Percentiles rank a stretch among this genome's conserved stretches.
These are phyloP conservation scores for Neuroscelio doddi DNA, from an alignment of 2,888 invertebrate genomes.

Conservation along the genomic window DNA sequence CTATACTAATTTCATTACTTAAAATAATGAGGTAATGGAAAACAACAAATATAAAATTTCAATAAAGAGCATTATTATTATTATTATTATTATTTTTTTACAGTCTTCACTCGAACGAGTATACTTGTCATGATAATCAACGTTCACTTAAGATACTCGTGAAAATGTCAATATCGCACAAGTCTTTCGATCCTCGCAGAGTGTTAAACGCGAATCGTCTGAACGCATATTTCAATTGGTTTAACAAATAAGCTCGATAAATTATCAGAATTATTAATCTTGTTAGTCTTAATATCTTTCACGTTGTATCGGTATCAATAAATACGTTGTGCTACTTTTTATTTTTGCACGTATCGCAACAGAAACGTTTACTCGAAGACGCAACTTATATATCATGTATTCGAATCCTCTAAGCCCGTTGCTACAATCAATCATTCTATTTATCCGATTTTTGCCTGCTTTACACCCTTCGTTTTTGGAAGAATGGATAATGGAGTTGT, in stretches of 20 bases:
- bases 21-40: too few species aligned
- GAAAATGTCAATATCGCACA: slow-evolving; percentile 14
- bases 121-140: slow-evolving; percentile 39
- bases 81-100: slow-evolving; percentile 40
- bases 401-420: not conserved
- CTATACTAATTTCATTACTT: too few species aligned
- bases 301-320: slow-evolving; percentile 9
- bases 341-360: not conserved
- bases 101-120: slow-evolving; percentile 41
- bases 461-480: too few species aligned
- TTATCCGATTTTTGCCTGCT: too few species aligned
- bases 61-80: slow-evolving; percentile 11
- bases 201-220: not conserved
- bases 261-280: slow-evolving; percentile 22
- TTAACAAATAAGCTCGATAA: not conserved
- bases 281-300: slow-evolving; percentile 20
- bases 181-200: not conserved
- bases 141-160: not conserved
- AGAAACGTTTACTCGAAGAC: slow-evolving; percentile 7
- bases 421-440: too few species aligned
- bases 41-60: too few species aligned
- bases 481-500: too few species aligned
- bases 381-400: not conserved
- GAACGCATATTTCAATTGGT: not conserved
- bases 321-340: slow-evolving; percentile 16